Base-by-base conservation (phyloP, 2,113 vertebrate genomes). In the Melanostigma gelatinosum region DNA sequence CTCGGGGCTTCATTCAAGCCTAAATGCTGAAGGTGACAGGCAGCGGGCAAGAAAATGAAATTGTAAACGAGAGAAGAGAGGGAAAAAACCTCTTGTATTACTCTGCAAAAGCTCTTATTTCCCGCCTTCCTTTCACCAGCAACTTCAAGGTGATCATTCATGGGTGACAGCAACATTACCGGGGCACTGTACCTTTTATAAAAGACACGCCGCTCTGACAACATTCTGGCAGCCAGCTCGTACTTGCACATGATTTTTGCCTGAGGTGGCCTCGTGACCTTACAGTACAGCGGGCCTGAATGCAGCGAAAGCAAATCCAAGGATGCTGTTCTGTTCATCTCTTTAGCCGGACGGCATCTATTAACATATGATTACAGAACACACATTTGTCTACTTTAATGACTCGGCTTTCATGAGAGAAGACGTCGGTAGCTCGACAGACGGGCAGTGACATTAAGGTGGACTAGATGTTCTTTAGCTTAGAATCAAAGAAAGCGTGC, bases 121-220 rank as follows among this genome's bases (percentile, higher is more conserved):
- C 46, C 58, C 54, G 63, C 11, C 42, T 20, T 83, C 22, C 60
- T 82, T 80, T 86, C 70, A 76, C 20, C 44, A 10, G 68, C 44
- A 44, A 61, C 66, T 69, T 66, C 46, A 16, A 38, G 20, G 69
- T 60, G 44, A 82, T 89, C 60, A 11, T 70, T 88, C 61, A 74
- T 48, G 52, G 75, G 7, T 76, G 75, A 77, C 80, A 63, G 81
- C 36, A 2, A 61, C 38, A 69, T 79, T 79, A 72, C 66, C 62
- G 29, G 34, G 0, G 55, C 29, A 22, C 42, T 57, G 40, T 73
- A 62, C 29, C 62, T 36, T 52, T 52, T n/a, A 22, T 22, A 74
- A 84, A 68, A 72, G 50, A 75, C 71, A 34, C 61, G 42, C 32
- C 32, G 36, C 32, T 74, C 38, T 62, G 68, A 36, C 79, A 77